These are phyloP conservation scores for Pseudomyrmex concolor DNA, from an alignment of 1,140 invertebrate genomes.

Conservation along the genomic window DNA sequence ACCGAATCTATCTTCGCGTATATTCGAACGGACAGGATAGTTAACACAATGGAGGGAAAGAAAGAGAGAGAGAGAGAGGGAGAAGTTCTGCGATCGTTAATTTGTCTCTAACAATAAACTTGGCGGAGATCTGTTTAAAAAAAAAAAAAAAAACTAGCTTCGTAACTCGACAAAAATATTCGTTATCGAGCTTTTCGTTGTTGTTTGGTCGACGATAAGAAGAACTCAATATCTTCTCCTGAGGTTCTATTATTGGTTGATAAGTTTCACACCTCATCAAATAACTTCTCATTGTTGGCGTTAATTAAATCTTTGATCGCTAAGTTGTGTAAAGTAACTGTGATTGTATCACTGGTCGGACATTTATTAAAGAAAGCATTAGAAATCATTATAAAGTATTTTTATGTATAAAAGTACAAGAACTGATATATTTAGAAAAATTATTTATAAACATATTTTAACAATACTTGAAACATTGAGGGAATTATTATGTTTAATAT, in stretches of 20 bases:
- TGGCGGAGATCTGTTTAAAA: neutral
- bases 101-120: conserved; percentile 58
- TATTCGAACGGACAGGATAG: neutral
- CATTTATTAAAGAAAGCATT: too few relatives aligned
- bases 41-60: neutral
- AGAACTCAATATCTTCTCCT: neutral
- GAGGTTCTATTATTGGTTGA: conserved; percentile 22
- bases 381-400: too few relatives aligned
- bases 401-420: too few relatives aligned
- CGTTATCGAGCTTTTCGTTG: neutral
- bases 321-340: neutral
- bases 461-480: too few relatives aligned
- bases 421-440: too few relatives aligned
- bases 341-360: too few relatives aligned
- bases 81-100: conserved; percentile 41
- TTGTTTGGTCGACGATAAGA: neutral
- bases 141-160: conserved; percentile 3
- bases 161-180: conserved; percentile 4
- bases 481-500: too few relatives aligned
- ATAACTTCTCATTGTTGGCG: neutral
- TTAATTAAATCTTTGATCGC: conserved; percentile 6
- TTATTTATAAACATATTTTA: too few relatives aligned
- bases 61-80: too few relatives aligned
- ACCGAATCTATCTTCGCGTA: conserved; percentile 13
- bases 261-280: conserved; percentile 6